These are phyloP conservation scores for Menidia beryllina DNA, from an alignment of 2,113 vertebrate genomes.

Conservation along the genomic window DNA sequence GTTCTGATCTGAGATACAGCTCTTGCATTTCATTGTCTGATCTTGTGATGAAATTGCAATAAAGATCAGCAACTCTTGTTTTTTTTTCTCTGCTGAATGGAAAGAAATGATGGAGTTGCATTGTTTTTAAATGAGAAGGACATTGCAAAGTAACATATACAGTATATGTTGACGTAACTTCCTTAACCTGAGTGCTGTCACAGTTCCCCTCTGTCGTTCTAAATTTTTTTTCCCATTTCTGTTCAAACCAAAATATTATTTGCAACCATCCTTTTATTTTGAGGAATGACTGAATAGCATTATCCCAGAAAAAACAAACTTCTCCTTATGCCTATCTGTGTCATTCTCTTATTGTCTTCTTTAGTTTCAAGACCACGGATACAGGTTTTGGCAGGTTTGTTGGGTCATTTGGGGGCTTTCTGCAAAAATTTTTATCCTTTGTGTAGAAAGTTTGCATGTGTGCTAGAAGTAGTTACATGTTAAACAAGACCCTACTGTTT, in stretches of 20 bases:
- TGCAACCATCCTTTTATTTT: conserved; percentile 1
- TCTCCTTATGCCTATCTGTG: conserved; percentile 48
- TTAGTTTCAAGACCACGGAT: conserved; percentile 67
- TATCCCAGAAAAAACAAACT: conserved; percentile 26
- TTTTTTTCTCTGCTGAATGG: too few relatives aligned
- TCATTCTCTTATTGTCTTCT: conserved; percentile 65
- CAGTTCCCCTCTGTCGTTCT: background rate
- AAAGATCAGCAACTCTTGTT: too few relatives aligned
- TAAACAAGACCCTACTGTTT: conserved; percentile 6
- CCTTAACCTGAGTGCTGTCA: too few relatives aligned
- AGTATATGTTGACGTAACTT: too few relatives aligned
- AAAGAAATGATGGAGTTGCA: too few relatives aligned
- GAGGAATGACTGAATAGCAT: conserved; percentile 2
- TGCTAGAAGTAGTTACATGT: conserved; percentile 16
- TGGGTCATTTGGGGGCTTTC: conserved; percentile 43
- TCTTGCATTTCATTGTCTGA: too few relatives aligned
- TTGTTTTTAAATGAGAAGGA: too few relatives aligned
- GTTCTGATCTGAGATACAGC: too few relatives aligned
- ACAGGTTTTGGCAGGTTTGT: conserved; percentile 69
- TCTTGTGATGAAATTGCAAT: too few relatives aligned
- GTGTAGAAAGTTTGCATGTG: conserved; percentile 43
- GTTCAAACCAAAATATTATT: background rate
- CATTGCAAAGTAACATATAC: too few relatives aligned
- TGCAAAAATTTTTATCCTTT: conserved; percentile 31
- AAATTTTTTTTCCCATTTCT: background rate